These are phyloP conservation scores for Hydrotaea cyrtoneurina DNA, from an alignment of 2,888 invertebrate species.

Conservation along the genomic window DNA sequence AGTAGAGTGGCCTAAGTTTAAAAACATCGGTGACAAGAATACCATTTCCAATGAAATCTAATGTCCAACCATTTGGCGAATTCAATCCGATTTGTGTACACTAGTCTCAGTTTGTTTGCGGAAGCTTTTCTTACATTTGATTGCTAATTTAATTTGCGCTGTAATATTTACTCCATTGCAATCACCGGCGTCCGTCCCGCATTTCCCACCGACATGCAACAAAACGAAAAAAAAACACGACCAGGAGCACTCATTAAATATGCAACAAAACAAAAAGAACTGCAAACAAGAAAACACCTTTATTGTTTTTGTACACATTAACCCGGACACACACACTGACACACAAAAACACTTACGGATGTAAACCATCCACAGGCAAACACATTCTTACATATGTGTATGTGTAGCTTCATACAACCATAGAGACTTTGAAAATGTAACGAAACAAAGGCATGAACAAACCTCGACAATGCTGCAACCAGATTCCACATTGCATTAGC, in stretches of 20 bases:
- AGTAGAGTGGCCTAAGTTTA: too few relatives aligned
- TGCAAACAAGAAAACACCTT: slow-evolving; percentile 63
- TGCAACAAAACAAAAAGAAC: slow-evolving; percentile 56
- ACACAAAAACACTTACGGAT: not conserved
- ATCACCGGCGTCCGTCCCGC: not conserved
- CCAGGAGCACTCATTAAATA: slow-evolving; percentile 50
- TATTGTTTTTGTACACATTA: slow-evolving; percentile 59
- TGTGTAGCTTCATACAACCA: not conserved
- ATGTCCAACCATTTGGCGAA: not conserved
- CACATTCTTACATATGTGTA: slow-evolving; percentile 8
- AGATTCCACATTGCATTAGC: slow-evolving; percentile 56
- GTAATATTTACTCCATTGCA: not conserved
- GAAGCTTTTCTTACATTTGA: not conserved
- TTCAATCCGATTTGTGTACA: not conserved
- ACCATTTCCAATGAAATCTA: not conserved
- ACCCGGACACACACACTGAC: slow-evolving; percentile 35
- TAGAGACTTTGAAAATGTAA: slow-evolving; percentile 43
- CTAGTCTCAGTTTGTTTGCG: not conserved
- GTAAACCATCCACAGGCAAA: not conserved
- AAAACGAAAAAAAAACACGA: not conserved
- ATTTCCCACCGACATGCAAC: not conserved
- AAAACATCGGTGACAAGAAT: too few relatives aligned
- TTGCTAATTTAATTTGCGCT: slow-evolving; percentile 9
- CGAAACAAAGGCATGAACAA: slow-evolving; percentile 40
- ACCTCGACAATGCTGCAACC: slow-evolving; percentile 44